phyloP scores from a whole-genome alignment of 2,888 invertebrate species.

The Drosophila eohydei region DNA sequence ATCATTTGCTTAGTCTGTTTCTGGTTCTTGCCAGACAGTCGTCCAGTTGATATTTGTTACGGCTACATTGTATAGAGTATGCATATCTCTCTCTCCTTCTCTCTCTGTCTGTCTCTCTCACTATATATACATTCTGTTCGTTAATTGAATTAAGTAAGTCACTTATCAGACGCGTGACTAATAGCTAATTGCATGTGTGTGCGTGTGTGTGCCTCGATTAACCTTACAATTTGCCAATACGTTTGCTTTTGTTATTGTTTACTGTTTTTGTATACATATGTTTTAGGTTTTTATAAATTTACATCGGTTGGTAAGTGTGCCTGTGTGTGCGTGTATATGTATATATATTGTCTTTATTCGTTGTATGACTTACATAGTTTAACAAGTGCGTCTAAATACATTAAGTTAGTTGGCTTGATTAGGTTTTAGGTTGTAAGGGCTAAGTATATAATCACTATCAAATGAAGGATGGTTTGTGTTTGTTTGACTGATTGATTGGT shows the following conservation, averaged over 20 bases:
- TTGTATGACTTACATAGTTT: conserved; percentile 74
- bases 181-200: conserved; percentile 65
- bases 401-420: conserved; percentile 69
- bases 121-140: conserved; percentile 4
- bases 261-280: conserved; percentile 36
- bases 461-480: conserved; percentile 52
- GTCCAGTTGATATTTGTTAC: conserved; percentile 2
- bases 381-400: conserved; percentile 75
- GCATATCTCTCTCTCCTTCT: not conserved
- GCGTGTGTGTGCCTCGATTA: conserved; percentile 68
- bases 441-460: conserved; percentile 62
- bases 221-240: conserved; percentile 69
- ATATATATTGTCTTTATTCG: conserved; percentile 75
- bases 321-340: conserved; percentile 21
- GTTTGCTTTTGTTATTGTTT: conserved; percentile 36
- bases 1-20: conserved; percentile 45
- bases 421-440: conserved; percentile 44
- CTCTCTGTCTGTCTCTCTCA: not conserved
- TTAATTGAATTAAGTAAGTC: conserved; percentile 77
- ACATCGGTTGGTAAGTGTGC: conserved; percentile 18
- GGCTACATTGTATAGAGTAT: not conserved
- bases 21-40: conserved; percentile 16
- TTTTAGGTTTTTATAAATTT: conserved; percentile 32
- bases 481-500: conserved; percentile 18
- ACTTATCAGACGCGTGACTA: conserved; percentile 78